Percentiles rank a stretch among this genome's conserved stretches.
Conservation (phyloP, 2,888 invertebrate genomes). For the Drosophila birchii region DNA sequence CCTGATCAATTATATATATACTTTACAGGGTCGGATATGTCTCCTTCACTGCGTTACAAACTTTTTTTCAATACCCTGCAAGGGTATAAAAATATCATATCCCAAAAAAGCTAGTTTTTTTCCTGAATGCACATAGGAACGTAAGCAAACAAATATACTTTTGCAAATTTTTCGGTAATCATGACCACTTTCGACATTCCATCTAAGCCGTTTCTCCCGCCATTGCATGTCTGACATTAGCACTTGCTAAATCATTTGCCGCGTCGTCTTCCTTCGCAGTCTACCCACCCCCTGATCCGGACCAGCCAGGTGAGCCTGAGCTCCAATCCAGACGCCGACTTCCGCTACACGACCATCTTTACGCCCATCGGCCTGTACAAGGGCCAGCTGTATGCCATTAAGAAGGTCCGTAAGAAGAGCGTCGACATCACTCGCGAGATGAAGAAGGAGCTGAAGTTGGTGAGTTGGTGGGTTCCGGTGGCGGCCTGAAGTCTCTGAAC, state of each 20-base stretch:
- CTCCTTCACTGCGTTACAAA: too few species aligned
- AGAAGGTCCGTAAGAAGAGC: conserved; percentile 92
- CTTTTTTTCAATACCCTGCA: too few species aligned
- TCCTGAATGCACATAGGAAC: too few species aligned
- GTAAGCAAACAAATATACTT: background rate
- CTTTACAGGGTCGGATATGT: too few species aligned
- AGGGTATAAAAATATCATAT: background rate
- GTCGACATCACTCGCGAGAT: conserved; percentile 95
- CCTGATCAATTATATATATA: too few species aligned
- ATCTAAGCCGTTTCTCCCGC: conserved; percentile 35
- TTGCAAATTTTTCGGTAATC: conserved; percentile 8
- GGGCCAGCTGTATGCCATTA: conserved; percentile 94
- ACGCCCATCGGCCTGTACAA: conserved; percentile 96
- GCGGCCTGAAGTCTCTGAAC: background rate
- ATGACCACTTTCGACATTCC: background rate
- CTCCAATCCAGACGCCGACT: conserved; percentile 96
- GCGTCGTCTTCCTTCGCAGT: conserved; percentile 80
- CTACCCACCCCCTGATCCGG: conserved; percentile 88
- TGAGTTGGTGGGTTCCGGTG: conserved; percentile 83
- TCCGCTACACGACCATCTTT: conserved; percentile 94
- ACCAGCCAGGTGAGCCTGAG: conserved; percentile 96
- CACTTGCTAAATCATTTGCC: conserved; percentile 57
- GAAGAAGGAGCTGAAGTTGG: conserved; percentile 96
- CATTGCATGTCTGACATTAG: conserved; percentile 51
- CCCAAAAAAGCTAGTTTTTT: background rate